Percentiles rank a stretch among this genome's conserved stretches.
These are phyloP conservation scores for Montipora sp. DNA, from an alignment of 64 coral and sea anemone species.

Conservation along the genomic window DNA sequence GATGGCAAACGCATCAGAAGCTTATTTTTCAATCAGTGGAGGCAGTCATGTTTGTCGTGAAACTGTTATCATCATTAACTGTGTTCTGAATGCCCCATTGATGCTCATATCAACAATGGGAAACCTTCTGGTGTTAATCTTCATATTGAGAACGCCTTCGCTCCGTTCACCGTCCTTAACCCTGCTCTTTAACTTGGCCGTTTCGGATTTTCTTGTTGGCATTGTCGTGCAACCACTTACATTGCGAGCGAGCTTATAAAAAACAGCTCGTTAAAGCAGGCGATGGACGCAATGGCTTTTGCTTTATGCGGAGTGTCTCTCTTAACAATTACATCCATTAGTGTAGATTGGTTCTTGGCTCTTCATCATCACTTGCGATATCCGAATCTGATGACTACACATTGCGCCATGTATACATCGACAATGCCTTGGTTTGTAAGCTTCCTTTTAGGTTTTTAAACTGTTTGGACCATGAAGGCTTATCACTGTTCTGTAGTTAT, in stretches of 20 bases:
- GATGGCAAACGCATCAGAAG: too few relatives aligned
- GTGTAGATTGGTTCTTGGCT: constrained; percentile 20
- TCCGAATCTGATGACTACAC: neutral
- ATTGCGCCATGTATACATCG: neutral
- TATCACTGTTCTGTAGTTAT: neutral
- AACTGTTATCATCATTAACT: too few relatives aligned
- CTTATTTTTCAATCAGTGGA: too few relatives aligned
- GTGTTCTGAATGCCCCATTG: neutral
- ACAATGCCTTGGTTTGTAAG: neutral
- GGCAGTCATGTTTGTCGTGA: too few relatives aligned
- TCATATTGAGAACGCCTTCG: neutral
- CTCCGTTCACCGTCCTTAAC: constrained; percentile 6
- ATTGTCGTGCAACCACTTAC: constrained; percentile 3
- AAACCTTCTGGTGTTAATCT: neutral
- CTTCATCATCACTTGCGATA: constrained; percentile 35
- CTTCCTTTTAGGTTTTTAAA: neutral
- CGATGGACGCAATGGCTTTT: neutral
- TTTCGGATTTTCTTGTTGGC: constrained; percentile 27
- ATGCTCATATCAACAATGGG: neutral
- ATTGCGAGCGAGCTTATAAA: neutral
- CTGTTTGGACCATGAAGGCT: neutral
- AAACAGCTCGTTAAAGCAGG: neutral
- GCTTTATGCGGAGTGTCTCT: constrained; percentile 3
- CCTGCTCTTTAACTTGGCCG: neutral
- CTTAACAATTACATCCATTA: neutral